phyloP scores from a whole-genome alignment of 2,797 vertebrate genomes.

The Poeciliopsis turneri region DNA sequence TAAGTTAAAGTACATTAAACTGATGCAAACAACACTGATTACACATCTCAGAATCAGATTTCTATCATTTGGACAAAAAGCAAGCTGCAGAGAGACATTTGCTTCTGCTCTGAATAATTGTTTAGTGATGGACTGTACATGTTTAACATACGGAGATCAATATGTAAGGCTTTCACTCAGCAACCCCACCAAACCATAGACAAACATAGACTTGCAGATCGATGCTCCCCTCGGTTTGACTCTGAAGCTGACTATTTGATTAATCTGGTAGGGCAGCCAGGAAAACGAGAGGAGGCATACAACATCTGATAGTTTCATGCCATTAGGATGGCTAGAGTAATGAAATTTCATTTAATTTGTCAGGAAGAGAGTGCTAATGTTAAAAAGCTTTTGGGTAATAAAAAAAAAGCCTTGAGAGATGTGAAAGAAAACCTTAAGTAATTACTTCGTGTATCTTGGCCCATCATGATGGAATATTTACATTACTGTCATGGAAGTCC shows the following conservation, averaged over 20 bases:
- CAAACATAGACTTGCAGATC: conserved; percentile 79
- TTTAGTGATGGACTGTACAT: conserved; percentile 73
- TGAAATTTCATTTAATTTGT: conserved; percentile 99
- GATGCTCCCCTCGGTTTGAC: conserved; percentile 82
- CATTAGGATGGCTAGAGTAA: conserved; percentile 98
- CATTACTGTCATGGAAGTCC: conserved; percentile 94
- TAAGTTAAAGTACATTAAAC: conserved; percentile 5
- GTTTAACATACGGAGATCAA: conserved; percentile 82
- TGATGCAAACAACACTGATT: conserved; percentile 12
- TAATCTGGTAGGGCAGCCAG: conserved; percentile 79
- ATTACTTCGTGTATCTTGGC: conserved; percentile 94
- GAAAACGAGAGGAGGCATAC: conserved; percentile 85
- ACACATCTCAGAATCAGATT: conserved; percentile 14
- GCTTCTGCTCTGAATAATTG: conserved; percentile 73
- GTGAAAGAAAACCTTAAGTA: conserved; percentile 98
- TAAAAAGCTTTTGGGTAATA: conserved; percentile 96
- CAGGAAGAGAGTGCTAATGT: conserved; percentile 99
- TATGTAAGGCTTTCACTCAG: conserved; percentile 77
- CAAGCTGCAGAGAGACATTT: conserved; percentile 37
- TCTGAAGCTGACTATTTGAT: conserved; percentile 85
- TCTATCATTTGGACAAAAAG: conserved; percentile 21
- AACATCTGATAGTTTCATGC: conserved; percentile 91
- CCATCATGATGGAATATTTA: conserved; percentile 96
- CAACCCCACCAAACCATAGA: conserved; percentile 63
- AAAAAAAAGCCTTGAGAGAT: conserved; percentile 83